Percentiles rank a stretch among this genome's conserved stretches.
Conservation (phyloP, 1,140 invertebrate species). For the Aphis craccivora region DNA sequence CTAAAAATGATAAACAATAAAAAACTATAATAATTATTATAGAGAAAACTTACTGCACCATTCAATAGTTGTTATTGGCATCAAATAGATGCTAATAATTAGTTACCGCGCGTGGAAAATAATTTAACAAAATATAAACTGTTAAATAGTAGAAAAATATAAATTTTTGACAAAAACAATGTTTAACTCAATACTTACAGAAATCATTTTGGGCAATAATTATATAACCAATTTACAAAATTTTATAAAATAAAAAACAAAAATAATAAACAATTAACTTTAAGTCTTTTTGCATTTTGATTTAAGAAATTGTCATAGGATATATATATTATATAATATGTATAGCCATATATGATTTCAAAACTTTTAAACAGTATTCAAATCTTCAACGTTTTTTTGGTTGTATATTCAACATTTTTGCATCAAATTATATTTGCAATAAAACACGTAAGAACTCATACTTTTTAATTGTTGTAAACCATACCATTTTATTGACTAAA, state of each 20-base stretch:
- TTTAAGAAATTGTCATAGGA: background rate
- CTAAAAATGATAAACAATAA: background rate
- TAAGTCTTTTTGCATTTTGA: slow-evolving; percentile 24
- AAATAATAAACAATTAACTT: background rate
- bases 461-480: too few relatives aligned
- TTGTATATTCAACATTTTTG: too few relatives aligned
- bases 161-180: background rate
- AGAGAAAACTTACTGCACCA: background rate
- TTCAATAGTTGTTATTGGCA: background rate
- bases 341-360: slow-evolving; percentile 44
- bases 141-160: background rate
- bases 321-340: background rate
- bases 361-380: slow-evolving; percentile 71
- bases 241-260: too few relatives aligned
- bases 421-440: too few relatives aligned
- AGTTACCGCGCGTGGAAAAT: background rate
- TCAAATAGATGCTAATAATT: background rate
- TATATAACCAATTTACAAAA: background rate
- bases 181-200: slow-evolving; percentile 13
- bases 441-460: too few relatives aligned
- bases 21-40: slow-evolving; percentile 18
- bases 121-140: slow-evolving; percentile 21
- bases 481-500: too few relatives aligned
- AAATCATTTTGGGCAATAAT: background rate
- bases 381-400: slow-evolving; percentile 73